phyloP scores from a whole-genome alignment of 64 coral and sea anemone species.

The Cladopsammia gracilis region DNA sequence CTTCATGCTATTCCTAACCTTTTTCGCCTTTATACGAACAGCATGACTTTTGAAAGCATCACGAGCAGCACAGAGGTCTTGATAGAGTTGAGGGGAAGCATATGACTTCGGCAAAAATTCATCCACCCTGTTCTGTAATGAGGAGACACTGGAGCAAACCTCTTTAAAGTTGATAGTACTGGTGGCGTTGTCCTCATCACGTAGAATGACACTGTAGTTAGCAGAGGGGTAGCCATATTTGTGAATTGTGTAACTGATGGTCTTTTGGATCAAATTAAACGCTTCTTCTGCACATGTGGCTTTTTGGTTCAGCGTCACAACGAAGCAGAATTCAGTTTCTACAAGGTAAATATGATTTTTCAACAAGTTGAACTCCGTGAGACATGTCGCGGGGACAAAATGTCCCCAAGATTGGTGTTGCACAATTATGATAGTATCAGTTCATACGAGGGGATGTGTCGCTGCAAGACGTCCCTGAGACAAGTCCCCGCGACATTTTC shows the following conservation, averaged over 20 bases:
- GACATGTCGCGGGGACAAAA: too few species aligned
- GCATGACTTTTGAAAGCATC: neutral
- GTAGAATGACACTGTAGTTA: conserved; percentile 7
- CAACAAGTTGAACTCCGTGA: too few species aligned
- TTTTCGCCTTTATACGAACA: neutral
- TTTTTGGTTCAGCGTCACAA: neutral
- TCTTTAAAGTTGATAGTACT: too few species aligned
- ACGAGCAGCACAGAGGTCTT: neutral
- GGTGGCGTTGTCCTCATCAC: neutral
- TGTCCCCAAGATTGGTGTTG: too few species aligned
- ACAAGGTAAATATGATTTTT: too few species aligned
- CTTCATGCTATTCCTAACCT: neutral
- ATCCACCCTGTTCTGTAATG: too few species aligned
- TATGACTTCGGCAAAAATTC: neutral
- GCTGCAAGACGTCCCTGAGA: too few species aligned
- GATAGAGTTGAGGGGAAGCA: neutral
- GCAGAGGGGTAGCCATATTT: neutral
- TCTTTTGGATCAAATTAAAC: neutral
- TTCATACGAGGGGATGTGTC: too few species aligned
- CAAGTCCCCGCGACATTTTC: too few species aligned
- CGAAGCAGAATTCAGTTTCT: neutral
- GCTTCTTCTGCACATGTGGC: neutral
- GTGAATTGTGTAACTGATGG: conserved; percentile 8
- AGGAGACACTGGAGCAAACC: too few species aligned
- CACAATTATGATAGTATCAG: too few species aligned